A percentile compares a stretch with the other conserved stretches of the same genome.
Conservation (phyloP, 2,797 vertebrate genomes). For the Adelosebastes latens region DNA sequence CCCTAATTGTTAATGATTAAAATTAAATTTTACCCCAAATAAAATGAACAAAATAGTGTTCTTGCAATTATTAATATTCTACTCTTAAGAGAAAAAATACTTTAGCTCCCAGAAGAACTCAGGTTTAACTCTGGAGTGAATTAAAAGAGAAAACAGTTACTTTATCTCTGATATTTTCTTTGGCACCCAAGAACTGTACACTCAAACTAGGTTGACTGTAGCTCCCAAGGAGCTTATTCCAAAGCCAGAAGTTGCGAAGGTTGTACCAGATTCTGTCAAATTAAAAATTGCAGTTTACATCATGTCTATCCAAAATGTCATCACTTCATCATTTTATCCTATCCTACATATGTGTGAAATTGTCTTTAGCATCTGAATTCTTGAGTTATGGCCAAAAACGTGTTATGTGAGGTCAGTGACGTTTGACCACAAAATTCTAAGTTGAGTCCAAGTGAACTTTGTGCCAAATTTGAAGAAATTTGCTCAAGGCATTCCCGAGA, state of each 20-base stretch:
- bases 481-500: too few relatives aligned
- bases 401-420: too few relatives aligned
- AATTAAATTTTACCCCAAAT: background rate
- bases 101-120: background rate
- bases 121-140: background rate
- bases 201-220: background rate
- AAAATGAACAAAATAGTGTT: background rate
- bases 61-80: background rate
- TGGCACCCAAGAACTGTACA: background rate
- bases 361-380: too few relatives aligned
- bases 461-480: too few relatives aligned
- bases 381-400: too few relatives aligned
- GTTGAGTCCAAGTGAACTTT: too few relatives aligned
- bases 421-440: too few relatives aligned
- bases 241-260: background rate
- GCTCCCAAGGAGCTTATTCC: background rate
- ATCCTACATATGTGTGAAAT: too few relatives aligned
- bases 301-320: too few relatives aligned
- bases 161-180: background rate
- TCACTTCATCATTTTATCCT: too few relatives aligned
- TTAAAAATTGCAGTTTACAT: background rate
- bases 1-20: background rate
- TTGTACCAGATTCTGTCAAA: background rate
- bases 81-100: background rate
- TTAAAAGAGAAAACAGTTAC: background rate